Evolutionary conservation across 2,888 invertebrate species (phyloP), one percentile per base, ranked within the genome.

Genomic region (Oxytorus armatus): DNA sequence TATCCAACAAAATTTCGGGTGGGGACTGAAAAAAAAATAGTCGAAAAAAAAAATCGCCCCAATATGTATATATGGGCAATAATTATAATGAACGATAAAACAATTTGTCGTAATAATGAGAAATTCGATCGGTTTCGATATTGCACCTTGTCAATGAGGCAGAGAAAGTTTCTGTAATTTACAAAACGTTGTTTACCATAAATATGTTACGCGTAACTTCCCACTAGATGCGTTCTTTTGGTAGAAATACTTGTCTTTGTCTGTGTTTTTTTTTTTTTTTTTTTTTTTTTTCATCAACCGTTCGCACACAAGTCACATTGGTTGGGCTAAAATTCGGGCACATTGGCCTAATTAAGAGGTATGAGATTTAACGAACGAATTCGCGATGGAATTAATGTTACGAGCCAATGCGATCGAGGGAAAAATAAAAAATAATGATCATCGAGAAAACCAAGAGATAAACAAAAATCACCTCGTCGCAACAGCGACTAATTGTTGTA

Each of bases 291-390:
- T 65, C 39, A n/a, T n/a, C 65, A 63, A 11, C 23, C 8, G 29
- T 69, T 79, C 51, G 70, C 79, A 65, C 74, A 57, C 39, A 53
- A 55, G 55, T 59, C 47, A 65, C 69, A 33, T 51, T 75, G 18
- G 42, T 75, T 44, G 65, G n/a, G 44, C 69, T 53, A 39, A 70
- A 65, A 57, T 75, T 66, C 55, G 33, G 70, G 51, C 65, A 75
- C 39, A 57, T 75, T 79, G 79, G 79, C 79, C 79, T 79, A 79
- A 79, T 75, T 59, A 29, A 44, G 65, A 14, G 57, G 42, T 70
- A 33, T 5, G 29, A 3, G n/a, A n/a, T n/a, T 23, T 25, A 47
- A 66, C 14, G 39, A n/a, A n/a, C 57, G 68, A 68, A 66, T 51
- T 49, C 0, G 61, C 29, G 42, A 36, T 39, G 21, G 53, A 59